These are phyloP conservation scores for Stenotaenia linearis DNA, from an alignment of 2,888 invertebrate genomes.

Conservation along the genomic window DNA sequence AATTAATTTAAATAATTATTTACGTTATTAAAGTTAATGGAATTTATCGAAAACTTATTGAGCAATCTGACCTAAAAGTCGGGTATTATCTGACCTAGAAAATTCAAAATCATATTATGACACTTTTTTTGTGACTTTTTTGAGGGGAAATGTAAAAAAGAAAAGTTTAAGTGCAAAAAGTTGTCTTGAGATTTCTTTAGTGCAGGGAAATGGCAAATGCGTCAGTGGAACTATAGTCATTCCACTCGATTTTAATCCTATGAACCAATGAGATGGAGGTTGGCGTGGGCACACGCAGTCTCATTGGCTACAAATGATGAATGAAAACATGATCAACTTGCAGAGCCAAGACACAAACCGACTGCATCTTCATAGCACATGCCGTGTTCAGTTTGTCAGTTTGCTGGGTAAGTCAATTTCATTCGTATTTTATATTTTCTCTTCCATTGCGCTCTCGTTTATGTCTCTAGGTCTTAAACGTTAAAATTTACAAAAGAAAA, in stretches of 20 bases:
- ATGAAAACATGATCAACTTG: background rate
- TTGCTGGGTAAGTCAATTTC: background rate
- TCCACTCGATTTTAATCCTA: background rate
- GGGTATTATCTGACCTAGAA: no score
- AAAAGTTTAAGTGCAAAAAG: background rate
- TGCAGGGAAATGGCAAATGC: background rate
- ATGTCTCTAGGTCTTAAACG: no score
- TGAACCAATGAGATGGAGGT: background rate
- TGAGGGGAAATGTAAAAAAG: no score
- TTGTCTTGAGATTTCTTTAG: background rate
- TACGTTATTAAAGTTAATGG: no score
- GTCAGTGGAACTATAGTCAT: background rate
- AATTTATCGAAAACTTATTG: no score
- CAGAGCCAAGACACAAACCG: background rate
- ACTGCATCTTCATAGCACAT: slow-evolving; percentile 9
- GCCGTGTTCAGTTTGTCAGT: background rate
- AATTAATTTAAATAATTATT: no score
- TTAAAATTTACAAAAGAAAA: no score
- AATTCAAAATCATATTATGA: no score
- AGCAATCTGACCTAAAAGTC: no score
- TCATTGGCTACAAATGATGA: slow-evolving; percentile 9
- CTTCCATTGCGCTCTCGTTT: no score
- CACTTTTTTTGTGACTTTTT: no score
- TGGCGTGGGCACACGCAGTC: slow-evolving; percentile 9
- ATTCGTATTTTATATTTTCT: background rate